Evolutionary conservation across 2,888 invertebrate species (phyloP).

Genomic region (Phania funesta): DNA sequence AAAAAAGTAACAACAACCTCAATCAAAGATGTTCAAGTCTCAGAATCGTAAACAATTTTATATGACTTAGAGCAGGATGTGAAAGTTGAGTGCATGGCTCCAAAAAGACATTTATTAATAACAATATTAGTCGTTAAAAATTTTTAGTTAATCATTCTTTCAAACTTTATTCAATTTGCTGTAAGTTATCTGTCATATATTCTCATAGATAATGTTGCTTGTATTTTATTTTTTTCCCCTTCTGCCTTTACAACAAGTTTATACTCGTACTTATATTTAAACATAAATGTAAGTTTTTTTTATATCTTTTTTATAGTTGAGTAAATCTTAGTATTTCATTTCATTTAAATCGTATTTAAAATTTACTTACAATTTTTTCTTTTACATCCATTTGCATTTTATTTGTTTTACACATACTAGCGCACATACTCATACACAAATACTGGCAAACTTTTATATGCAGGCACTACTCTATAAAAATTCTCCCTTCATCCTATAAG

Average conservation of each 20-base stretch:
- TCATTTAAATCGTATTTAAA: conserved; percentile 57
- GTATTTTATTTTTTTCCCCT: no score
- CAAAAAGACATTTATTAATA: no score
- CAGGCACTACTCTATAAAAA: neutral
- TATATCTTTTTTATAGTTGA: conserved; percentile 45
- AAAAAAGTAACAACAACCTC: no score
- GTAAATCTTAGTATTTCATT: conserved; percentile 60
- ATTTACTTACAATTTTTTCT: conserved; percentile 51
- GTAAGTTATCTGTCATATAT: neutral
- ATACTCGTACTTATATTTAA: neutral
- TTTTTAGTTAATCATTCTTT: neutral
- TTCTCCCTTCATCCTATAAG: conserved; percentile 4
- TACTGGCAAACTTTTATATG: neutral
- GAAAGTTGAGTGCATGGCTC: no score
- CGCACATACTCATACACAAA: neutral
- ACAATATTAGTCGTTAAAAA: no score
- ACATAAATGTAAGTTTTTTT: neutral
- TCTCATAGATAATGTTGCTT: neutral
- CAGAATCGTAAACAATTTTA: no score
- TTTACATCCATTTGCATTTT: conserved; percentile 24
- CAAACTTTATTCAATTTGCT: neutral
- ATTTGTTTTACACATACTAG: conserved; percentile 37
- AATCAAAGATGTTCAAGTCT: no score
- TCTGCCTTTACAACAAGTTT: neutral
- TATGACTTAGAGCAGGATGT: no score